phyloP scores from a whole-genome alignment of 2,888 invertebrate species.

The Scaptomyza parva region DNA sequence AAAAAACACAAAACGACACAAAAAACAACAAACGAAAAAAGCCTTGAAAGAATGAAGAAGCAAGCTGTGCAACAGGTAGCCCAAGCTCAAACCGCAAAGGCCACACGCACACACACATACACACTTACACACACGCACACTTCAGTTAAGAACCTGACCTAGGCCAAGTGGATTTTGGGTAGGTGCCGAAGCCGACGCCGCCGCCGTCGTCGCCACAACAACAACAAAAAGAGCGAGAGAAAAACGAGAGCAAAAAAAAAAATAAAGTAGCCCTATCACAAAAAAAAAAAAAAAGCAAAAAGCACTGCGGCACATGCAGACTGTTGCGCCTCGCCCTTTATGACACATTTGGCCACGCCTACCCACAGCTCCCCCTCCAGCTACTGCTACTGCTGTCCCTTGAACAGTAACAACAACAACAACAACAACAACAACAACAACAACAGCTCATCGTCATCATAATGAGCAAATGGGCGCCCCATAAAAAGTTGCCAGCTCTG shows the following conservation, averaged over 20 bases:
- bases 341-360: slow-evolving; percentile 62
- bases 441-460: slow-evolving; percentile 55
- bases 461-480: slow-evolving; percentile 69
- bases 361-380: background rate
- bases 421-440: slow-evolving; percentile 32
- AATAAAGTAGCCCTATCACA: slow-evolving; percentile 57
- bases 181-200: too few relatives aligned
- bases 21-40: background rate
- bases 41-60: slow-evolving; percentile 10
- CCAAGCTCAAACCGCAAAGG: slow-evolving; percentile 65
- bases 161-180: slow-evolving; percentile 76
- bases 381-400: background rate
- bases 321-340: slow-evolving; percentile 70
- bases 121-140: slow-evolving; percentile 10
- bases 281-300: slow-evolving; percentile 41
- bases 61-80: slow-evolving; percentile 69
- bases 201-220: slow-evolving; percentile 15
- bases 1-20: background rate
- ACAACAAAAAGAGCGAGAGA: slow-evolving; percentile 4
- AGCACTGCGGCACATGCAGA: slow-evolving; percentile 54
- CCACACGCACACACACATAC: slow-evolving; percentile 55
- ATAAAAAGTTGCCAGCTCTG: slow-evolving; percentile 71
- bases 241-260: slow-evolving; percentile 19
- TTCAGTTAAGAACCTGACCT: slow-evolving; percentile 71
- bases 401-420: slow-evolving; percentile 38